These are phyloP conservation scores for Pampus argenteus DNA, from an alignment of 2,797 vertebrate species.

Conservation along the genomic window DNA sequence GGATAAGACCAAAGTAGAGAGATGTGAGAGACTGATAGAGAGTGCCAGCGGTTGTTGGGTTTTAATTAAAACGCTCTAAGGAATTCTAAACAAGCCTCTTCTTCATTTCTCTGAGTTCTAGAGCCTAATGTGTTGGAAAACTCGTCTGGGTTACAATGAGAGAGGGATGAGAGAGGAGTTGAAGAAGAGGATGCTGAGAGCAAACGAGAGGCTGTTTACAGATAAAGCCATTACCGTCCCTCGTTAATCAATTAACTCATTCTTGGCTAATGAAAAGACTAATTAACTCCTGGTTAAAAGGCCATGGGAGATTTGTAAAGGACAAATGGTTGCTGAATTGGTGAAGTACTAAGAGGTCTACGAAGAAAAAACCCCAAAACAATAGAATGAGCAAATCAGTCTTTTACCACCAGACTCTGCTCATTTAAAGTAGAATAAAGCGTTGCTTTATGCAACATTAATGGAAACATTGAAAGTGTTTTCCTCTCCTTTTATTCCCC, in stretches of 20 bases:
- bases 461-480: background rate
- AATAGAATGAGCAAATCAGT: slow-evolving; percentile 14
- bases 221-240: slow-evolving; percentile 68
- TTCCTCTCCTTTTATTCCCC: background rate
- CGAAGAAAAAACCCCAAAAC: slow-evolving; percentile 12
- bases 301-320: slow-evolving; percentile 37
- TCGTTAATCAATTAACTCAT: slow-evolving; percentile 79
- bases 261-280: slow-evolving; percentile 73
- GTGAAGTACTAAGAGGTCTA: slow-evolving; percentile 19
- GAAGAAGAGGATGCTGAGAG: slow-evolving; percentile 51
- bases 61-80: slow-evolving; percentile 70
- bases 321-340: slow-evolving; percentile 10
- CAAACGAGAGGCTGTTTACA: slow-evolving; percentile 74
- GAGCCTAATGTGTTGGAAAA: slow-evolving; percentile 58
- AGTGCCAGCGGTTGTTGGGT: slow-evolving; percentile 57
- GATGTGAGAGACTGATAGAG: slow-evolving; percentile 42
- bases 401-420: slow-evolving; percentile 9
- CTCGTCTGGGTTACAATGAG: slow-evolving; percentile 37
- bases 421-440: slow-evolving; percentile 16
- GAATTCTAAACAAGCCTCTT: slow-evolving; percentile 61
- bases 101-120: slow-evolving; percentile 48
- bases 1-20: slow-evolving; percentile 35
- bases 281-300: slow-evolving; percentile 76
- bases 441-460: background rate
- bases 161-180: slow-evolving; percentile 33